Base-by-base conservation (phyloP, 2,797 vertebrate genomes). In the Psittacula echo region DNA sequence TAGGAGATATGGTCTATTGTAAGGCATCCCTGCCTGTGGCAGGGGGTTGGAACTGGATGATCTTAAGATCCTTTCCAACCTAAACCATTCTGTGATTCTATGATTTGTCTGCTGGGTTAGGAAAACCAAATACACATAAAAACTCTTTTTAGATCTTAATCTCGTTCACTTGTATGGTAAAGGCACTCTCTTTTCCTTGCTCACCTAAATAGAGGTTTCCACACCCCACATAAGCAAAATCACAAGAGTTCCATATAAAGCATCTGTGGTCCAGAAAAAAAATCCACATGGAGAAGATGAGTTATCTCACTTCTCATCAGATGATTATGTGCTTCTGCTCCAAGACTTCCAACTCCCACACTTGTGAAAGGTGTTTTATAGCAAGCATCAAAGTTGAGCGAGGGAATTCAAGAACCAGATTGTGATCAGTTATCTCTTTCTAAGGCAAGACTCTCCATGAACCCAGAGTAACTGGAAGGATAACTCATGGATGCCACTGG, bases 301-400 rank as follows among this genome's bases (percentile, higher is more conserved):
- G 64, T 95, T 82, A 94, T 77, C 71, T 96, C 80, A 91, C 68
- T 84, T 83, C 85, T 94, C 48, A 85, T 90, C 80, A 87, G 74
- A 87, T 72, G 77, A 64, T 67, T 87, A 85, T 3, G 16, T 72
- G 48, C 53, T 86, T 85, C 85, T 86, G 34, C 68, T 86, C 76
- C 60, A 71, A 85, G 65, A 14, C 53, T 93, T 91, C 74, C 76
- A 93, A 56, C 62, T 90, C 94, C 80, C 71, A 89, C 80, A 34
- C 47, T 90, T 79, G 54, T 21, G 60, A 78, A 95, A 90, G 80
- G 71, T 90, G 50, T 82, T 82, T 89, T 73, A 37, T 48, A 86
- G 67, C 77, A 54, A 42, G 53, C 72, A 51, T 50, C 61, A 53
- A 42, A 93, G 39, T 65, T 45, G 30, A 88, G 67, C 26, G 30